These are phyloP conservation scores for Helicorthomorpha holstii DNA, from an alignment of 1,140 invertebrate genomes.

Conservation along the genomic window DNA sequence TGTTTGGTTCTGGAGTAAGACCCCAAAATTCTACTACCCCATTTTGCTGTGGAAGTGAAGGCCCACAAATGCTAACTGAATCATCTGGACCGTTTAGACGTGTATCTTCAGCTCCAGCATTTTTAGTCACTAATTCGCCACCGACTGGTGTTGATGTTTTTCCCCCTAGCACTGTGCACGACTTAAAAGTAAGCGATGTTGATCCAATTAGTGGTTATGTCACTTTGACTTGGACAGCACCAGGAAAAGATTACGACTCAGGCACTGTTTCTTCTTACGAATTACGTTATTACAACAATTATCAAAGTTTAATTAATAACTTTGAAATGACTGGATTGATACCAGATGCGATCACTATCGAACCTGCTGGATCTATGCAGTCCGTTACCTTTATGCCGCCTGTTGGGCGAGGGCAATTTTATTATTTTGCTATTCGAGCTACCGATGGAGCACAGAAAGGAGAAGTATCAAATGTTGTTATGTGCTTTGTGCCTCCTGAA, in stretches of 20 bases:
- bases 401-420: conserved; percentile 1
- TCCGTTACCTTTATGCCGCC: neutral
- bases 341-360: neutral
- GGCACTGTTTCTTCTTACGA: conserved; percentile 3
- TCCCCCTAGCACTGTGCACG: conserved; percentile 15
- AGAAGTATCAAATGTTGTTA: conserved; percentile 36
- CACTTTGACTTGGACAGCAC: conserved; percentile 33
- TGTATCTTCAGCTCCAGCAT: conserved; percentile 1
- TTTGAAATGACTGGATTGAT: neutral
- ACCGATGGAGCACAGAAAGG: conserved; percentile 27
- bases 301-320: neutral
- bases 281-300: neutral
- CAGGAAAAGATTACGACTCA: conserved; percentile 25
- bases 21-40: neutral
- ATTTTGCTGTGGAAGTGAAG: conserved; percentile 5
- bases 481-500: conserved; percentile 26
- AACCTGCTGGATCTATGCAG: neutral
- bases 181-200: conserved; percentile 20
- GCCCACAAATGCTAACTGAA: neutral
- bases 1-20: neutral
- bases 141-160: conserved; percentile 10
- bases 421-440: conserved; percentile 34
- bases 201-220: conserved; percentile 19
- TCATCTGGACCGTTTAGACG: conserved; percentile 11
- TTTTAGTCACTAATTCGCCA: conserved; percentile 5